Base-by-base conservation (phyloP, 2,888 invertebrate species). In the Ophioninae sp. region DNA sequence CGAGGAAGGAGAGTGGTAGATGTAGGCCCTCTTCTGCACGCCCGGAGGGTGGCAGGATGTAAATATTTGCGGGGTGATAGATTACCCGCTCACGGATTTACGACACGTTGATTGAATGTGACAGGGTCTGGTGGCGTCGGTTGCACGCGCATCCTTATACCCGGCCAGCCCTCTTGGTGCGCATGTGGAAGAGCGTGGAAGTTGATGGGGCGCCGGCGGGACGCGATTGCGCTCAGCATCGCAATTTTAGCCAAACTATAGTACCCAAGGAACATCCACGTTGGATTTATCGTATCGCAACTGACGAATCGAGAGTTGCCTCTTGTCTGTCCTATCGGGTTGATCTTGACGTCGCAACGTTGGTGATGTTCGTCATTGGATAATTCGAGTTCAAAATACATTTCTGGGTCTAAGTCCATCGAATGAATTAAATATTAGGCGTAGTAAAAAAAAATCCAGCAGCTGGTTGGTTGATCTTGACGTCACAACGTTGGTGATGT, bases 31-130 rank as follows among this genome's bases (percentile, higher is more conserved):
- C 41, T 30, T 30, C 30, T 30, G 13, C n/a, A 58, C 64, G 44
- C 58, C 64, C 69, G 5, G 41, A 61, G 75, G 41, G 73, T 63
- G 68, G 73, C 69, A 71, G 79, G 83, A 82, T 86, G 88, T 87
- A 88, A 89, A 88, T 89, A 88, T 88, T 88, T 88, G 85, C 85
- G 81, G 82, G 85, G 86, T 88, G 87, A 90, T 89, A 89, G 89
- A 90, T 89, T 87, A 87, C 87, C 80, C 84, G 85, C 82, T 67
- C 83, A 69, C 71, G 87, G 85, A 89, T 88, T 90, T 89, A 89
- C 87, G 88, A 87, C 87, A 87, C 87, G 86, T 88, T 89, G 89
- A 89, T 89, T 89, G 89, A 89, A 90, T 89, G 87, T 87, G 86
- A 86, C 87, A 83, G 81, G 85, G 75, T 68, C 69, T 44, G 79